These are phyloP conservation scores for Drosophila suboccidentalis DNA, from an alignment of 2,888 invertebrate genomes.

Conservation along the genomic window DNA sequence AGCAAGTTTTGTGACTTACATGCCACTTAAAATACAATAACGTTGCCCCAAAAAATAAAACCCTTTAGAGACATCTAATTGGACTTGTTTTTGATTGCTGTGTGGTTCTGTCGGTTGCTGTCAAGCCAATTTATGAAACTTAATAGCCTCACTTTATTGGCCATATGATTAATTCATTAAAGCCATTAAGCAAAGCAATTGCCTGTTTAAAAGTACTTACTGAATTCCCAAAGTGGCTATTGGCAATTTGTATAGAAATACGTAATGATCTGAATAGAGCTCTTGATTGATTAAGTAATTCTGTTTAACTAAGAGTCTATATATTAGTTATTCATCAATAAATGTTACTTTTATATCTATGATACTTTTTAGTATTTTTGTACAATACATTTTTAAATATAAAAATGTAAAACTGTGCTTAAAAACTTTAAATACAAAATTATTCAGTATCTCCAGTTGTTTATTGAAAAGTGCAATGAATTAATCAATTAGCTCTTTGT, in stretches of 20 bases:
- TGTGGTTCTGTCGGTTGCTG: constrained; percentile 11
- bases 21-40: constrained; percentile 1
- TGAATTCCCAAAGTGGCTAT: constrained; percentile 1
- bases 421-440: too few species aligned
- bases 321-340: too few species aligned
- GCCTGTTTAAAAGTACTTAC: background rate
- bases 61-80: constrained; percentile 41
- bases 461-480: background rate
- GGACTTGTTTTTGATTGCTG: constrained; percentile 39
- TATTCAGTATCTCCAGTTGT: background rate
- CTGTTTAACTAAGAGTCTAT: background rate
- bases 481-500: background rate
- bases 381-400: too few species aligned
- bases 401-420: too few species aligned
- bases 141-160: constrained; percentile 27
- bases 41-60: background rate
- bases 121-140: constrained; percentile 34
- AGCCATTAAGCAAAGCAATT: constrained; percentile 31
- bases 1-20: constrained; percentile 15
- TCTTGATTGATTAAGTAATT: background rate
- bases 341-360: too few species aligned
- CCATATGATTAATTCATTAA: constrained; percentile 54
- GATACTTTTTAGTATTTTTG: too few species aligned
- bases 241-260: background rate
- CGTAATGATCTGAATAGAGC: background rate